Conservation (phyloP, 2,888 invertebrate genomes). For the Zelleria hepariella region DNA sequence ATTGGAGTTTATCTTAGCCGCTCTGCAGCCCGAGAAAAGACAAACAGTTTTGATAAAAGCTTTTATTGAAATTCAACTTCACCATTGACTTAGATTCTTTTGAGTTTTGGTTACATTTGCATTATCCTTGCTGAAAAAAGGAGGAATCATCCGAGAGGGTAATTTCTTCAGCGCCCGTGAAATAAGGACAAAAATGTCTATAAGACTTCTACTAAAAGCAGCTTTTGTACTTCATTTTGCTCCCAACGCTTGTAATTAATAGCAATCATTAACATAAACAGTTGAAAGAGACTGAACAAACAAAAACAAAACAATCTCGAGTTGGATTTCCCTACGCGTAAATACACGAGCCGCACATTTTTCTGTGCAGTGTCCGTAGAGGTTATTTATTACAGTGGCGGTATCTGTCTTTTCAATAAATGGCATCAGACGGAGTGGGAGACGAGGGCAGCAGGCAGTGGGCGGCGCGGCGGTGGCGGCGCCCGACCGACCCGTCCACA, state of each 20-base stretch:
- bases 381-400: conserved; percentile 1
- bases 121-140: not conserved
- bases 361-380: not conserved
- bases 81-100: not conserved
- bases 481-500: conserved; percentile 12
- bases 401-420: conserved; percentile 4
- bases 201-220: not conserved
- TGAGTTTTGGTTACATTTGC: conserved; percentile 1
- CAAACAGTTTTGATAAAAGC: conserved; percentile 32
- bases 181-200: not conserved
- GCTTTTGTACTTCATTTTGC: no score
- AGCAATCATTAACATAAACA: no score
- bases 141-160: not conserved
- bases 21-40: conserved; percentile 32
- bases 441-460: not conserved
- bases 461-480: not conserved
- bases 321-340: not conserved
- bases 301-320: not conserved
- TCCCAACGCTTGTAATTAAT: no score
- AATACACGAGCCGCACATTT: not conserved
- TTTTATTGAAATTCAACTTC: conserved; percentile 22
- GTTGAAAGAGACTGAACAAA: not conserved
- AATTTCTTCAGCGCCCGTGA: not conserved
- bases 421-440: not conserved
- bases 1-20: conserved; percentile 20